Conservation (phyloP, 2,888 invertebrate genomes). For the Mythimna impura region DNA sequence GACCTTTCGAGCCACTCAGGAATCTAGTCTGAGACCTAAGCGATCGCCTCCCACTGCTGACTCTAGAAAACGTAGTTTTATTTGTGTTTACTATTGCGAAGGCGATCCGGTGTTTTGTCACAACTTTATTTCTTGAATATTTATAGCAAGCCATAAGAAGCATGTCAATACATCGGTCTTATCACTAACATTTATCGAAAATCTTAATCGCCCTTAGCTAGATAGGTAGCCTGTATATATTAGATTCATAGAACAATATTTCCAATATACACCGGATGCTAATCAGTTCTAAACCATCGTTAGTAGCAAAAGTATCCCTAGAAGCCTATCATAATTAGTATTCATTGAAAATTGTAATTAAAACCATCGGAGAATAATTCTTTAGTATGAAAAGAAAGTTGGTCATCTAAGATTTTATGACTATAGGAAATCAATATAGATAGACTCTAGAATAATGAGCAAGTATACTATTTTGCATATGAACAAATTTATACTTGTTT, state of each 20-base stretch:
- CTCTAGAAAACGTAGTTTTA: conserved; percentile 49
- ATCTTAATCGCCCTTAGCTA: background rate
- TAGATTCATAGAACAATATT: background rate
- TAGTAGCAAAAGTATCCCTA: conserved; percentile 24
- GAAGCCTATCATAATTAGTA: conserved; percentile 29
- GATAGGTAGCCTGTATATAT: background rate
- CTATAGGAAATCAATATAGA: conserved; percentile 25
- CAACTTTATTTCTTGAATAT: conserved; percentile 32
- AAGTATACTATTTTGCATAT: conserved; percentile 36
- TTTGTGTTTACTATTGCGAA: conserved; percentile 38
- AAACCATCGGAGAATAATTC: conserved; percentile 10
- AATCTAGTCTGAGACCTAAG: conserved; percentile 68
- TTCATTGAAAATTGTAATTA: conserved; percentile 31
- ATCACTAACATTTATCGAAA: conserved; percentile 18
- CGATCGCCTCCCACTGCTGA: conserved; percentile 56
- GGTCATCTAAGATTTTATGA: conserved; percentile 29
- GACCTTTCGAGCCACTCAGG: conserved; percentile 71
- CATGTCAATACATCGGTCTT: conserved; percentile 30
- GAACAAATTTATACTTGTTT: conserved; percentile 10
- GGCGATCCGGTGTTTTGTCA: conserved; percentile 37
- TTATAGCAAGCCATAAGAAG: conserved; percentile 33
- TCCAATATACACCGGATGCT: conserved; percentile 21
- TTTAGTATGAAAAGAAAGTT: conserved; percentile 39
- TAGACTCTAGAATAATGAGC: conserved; percentile 19
- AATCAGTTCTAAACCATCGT: conserved; percentile 11